phyloP scores from a whole-genome alignment of 1,140 invertebrate genomes.

The Holcopasites calliopsidis region DNA sequence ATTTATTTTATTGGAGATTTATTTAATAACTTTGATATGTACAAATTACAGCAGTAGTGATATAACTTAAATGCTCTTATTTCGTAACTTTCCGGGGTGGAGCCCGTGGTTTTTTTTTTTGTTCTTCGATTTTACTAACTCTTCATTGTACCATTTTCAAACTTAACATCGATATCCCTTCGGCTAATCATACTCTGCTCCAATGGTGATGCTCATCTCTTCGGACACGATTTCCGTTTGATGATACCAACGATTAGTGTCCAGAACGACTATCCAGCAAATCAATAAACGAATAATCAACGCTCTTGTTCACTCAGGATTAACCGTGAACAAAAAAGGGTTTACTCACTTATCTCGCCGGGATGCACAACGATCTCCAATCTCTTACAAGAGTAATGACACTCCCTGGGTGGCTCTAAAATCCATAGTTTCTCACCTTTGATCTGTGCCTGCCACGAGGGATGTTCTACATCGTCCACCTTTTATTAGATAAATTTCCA shows the following conservation, averaged over 20 bases:
- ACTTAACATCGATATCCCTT: background rate
- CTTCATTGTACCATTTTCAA: no score
- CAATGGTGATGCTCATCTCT: conserved; percentile 96
- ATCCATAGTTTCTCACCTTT: conserved; percentile 92
- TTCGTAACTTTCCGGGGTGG: no score
- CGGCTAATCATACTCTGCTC: conserved; percentile 93
- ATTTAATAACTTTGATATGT: no score
- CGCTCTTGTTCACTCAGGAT: background rate
- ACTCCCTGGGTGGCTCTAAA: conserved; percentile 93
- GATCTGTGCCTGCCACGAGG: conserved; percentile 97
- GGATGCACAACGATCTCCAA: conserved; percentile 87
- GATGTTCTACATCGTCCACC: conserved; percentile 94
- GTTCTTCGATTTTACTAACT: no score
- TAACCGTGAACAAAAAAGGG: background rate
- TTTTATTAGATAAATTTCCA: conserved; percentile 66
- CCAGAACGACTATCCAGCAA: conserved; percentile 86
- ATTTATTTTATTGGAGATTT: no score
- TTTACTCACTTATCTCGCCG: conserved; percentile 92
- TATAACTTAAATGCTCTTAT: no score
- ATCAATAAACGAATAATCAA: background rate
- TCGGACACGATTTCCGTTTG: conserved; percentile 91
- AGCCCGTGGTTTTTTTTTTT: no score
- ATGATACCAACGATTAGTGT: conserved; percentile 98
- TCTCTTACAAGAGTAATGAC: conserved; percentile 86
- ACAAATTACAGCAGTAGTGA: no score